These are phyloP conservation scores for Heteromormyrus szaboi DNA, from an alignment of 2,797 vertebrate genomes.

Conservation along the genomic window DNA sequence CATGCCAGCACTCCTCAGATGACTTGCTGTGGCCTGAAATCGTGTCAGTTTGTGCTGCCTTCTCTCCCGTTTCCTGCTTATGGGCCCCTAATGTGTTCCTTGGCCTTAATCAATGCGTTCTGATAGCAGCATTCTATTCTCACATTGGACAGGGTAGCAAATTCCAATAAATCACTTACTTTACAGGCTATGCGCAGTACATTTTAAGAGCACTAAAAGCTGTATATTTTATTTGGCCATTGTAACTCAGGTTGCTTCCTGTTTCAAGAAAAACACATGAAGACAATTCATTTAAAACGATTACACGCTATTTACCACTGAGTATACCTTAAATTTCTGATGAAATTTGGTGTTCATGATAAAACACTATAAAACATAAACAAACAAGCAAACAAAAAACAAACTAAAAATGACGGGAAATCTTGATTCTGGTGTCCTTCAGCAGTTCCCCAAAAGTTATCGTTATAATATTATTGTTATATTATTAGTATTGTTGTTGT, in stretches of 20 bases:
- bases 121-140: constrained; percentile 49
- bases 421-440: background rate
- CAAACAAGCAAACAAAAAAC: background rate
- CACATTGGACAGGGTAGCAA: constrained; percentile 42
- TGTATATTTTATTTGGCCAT: background rate
- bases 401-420: background rate
- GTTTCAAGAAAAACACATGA: background rate
- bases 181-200: constrained; percentile 19
- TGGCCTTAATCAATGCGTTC: constrained; percentile 48
- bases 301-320: background rate
- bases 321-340: background rate
- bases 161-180: constrained; percentile 54
- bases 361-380: background rate
- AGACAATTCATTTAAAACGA: background rate
- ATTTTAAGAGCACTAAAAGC: background rate
- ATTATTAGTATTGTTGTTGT: background rate
- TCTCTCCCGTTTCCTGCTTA: constrained; percentile 32
- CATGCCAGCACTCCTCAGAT: constrained; percentile 40
- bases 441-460: background rate
- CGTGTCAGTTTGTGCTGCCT: constrained; percentile 32
- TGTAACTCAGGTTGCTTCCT: background rate
- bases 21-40: constrained; percentile 38
- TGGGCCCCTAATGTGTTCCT: constrained; percentile 39
- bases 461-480: background rate
- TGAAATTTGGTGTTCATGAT: background rate